Evolutionary conservation across 2,797 vertebrate species (phyloP), one percentile per base, ranked within the genome.

Genomic region (Enteromius viviparus): DNA sequence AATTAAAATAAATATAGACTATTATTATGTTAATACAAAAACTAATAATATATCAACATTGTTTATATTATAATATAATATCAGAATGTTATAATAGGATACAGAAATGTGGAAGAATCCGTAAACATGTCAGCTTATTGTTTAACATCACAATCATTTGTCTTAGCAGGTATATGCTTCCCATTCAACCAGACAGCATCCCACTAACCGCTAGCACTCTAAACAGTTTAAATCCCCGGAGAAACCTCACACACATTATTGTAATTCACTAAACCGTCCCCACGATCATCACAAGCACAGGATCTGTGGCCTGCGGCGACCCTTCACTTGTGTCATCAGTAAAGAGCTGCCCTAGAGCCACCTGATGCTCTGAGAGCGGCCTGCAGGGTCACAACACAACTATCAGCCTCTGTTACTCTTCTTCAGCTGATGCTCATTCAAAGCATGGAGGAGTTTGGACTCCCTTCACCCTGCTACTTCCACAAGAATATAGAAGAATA

Each of bases 251-350:
- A 26, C 26, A 26, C 21, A 40, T 60, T 69, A 32, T 26, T 34
- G 68, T 71, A 47, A 60, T 71, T 60, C 53, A 32, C 23, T 71
- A 47, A 71, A 23, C 8, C n/a, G 10, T 55, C 21, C 11, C 21
- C 23, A 17, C 6, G 64, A 69, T 69, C 34, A 80, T 80, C 34
- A 70, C 9, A 2, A 49, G 42, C 6, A 29, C 4, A 3, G 76
- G n/a, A 2, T 40, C 72, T 2, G 45, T 0, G 5, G 14, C 65
- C 26, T 3, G 21, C 9, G 21, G 42, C 32, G 8, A n/a, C 9
- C 9, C 47, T 68, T 68, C 21, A 68, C 78, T 42, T 12, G 14
- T 55, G 47, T 64, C 78, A 70, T 80, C 60, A 32, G 55, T 14
- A 80, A 71, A 45, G 37, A 60, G 66, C 3, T 5, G 23, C 11